A percentile compares a stretch with the other conserved stretches of the same genome.
These are phyloP conservation scores for Odocoileus virginianus DNA, from an alignment of 2,113 vertebrate genomes.

Conservation along the genomic window DNA sequence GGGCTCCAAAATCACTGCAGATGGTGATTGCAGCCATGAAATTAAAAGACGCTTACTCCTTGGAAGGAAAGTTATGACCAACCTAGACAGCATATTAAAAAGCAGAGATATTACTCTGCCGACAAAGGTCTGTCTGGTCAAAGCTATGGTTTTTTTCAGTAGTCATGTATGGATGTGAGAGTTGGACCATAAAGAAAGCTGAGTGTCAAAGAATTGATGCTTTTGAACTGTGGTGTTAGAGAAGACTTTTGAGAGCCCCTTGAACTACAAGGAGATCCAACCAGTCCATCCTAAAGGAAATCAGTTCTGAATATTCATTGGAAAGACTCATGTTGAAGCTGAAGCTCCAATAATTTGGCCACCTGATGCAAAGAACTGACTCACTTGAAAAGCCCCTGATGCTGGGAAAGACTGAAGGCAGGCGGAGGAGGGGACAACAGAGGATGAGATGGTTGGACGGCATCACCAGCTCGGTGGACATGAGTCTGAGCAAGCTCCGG, in stretches of 20 bases:
- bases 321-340: neutral
- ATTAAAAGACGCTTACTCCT: neutral
- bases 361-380: neutral
- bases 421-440: neutral
- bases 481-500: fast-evolving
- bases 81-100: neutral
- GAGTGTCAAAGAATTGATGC: neutral
- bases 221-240: neutral
- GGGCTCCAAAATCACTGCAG: neutral
- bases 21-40: neutral
- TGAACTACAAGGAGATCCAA: neutral
- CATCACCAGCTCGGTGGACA: neutral
- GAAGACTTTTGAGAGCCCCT: neutral
- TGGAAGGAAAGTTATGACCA: neutral
- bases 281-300: neutral
- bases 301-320: neutral
- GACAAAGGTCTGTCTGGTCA: neutral
- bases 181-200: neutral
- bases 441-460: neutral
- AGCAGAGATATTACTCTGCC: neutral
- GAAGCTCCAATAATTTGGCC: neutral
- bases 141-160: neutral
- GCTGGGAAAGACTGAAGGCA: neutral
- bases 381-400: neutral
- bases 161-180: neutral